Evolutionary conservation across 2,888 invertebrate genomes (phyloP).

Genomic region (Chaetoderma sp.): DNA sequence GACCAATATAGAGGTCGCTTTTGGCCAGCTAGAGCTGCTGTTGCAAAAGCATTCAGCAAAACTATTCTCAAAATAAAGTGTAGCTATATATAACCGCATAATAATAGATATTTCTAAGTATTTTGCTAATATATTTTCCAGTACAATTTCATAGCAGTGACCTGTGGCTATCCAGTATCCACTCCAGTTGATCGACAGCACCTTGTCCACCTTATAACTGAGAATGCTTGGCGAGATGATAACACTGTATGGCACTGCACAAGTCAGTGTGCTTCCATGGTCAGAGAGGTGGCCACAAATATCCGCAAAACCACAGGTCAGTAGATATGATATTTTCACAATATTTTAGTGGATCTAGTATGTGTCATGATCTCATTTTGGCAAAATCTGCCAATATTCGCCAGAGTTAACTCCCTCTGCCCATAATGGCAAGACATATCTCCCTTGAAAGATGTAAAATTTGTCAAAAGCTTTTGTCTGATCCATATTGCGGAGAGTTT

Average conservation of each 20-base stretch:
- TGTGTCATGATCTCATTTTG: too few relatives aligned
- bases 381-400: too few relatives aligned
- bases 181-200: constrained; percentile 52
- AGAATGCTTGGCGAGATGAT: constrained; percentile 65
- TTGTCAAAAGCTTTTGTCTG: too few relatives aligned
- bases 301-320: constrained; percentile 49
- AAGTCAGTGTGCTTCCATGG: constrained; percentile 56
- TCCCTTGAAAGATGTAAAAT: too few relatives aligned
- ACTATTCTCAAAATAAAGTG: too few relatives aligned
- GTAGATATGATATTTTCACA: neutral
- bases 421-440: too few relatives aligned
- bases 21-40: too few relatives aligned
- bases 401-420: too few relatives aligned
- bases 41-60: too few relatives aligned
- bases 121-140: constrained; percentile 31
- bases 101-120: neutral
- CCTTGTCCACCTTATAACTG: constrained; percentile 59
- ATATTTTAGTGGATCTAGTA: neutral
- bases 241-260: constrained; percentile 60
- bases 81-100: too few relatives aligned
- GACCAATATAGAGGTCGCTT: too few relatives aligned
- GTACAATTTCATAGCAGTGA: constrained; percentile 64
- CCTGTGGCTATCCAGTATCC: constrained; percentile 48
- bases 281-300: constrained; percentile 49
- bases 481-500: too few relatives aligned